Percentiles rank a stretch among this genome's conserved stretches.
Conservation (phyloP, 2,888 invertebrate genomes). For the Chrysopilus asiliformis region DNA sequence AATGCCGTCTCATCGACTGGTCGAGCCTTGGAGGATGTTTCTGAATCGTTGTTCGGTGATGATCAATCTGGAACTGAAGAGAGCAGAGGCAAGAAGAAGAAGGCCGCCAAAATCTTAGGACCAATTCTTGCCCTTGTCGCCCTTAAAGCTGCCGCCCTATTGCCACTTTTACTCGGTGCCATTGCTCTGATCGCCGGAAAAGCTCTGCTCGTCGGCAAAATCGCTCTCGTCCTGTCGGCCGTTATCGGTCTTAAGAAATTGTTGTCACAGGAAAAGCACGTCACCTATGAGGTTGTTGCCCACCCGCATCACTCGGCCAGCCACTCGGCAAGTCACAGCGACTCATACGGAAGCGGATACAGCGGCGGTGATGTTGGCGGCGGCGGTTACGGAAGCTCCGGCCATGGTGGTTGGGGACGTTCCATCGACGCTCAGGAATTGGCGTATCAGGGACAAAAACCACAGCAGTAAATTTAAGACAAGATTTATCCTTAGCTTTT, state of each 20-base stretch:
- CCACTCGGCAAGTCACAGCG: constrained; percentile 55
- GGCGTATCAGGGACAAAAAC: constrained; percentile 67
- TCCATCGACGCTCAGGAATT: constrained; percentile 61
- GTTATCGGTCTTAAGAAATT: constrained; percentile 76
- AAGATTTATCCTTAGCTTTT: no score
- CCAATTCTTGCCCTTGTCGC: constrained; percentile 62
- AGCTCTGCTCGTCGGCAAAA: constrained; percentile 70
- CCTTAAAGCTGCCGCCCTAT: constrained; percentile 62
- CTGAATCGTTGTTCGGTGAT: constrained; percentile 48
- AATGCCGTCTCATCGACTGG: constrained; percentile 68
- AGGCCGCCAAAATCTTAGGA: constrained; percentile 63
- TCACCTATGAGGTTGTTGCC: constrained; percentile 75
- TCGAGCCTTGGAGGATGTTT: constrained; percentile 62
- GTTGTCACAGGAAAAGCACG: constrained; percentile 67
- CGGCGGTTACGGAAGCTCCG: constrained; percentile 52
- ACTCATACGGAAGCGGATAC: constrained; percentile 43
- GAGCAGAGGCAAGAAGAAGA: constrained; percentile 71
- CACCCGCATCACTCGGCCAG: constrained; percentile 67
- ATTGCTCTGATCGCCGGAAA: constrained; percentile 78
- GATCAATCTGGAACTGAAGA: constrained; percentile 45
- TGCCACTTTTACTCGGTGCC: constrained; percentile 65
- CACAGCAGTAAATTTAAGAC: no score
- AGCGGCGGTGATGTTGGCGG: constrained; percentile 42
- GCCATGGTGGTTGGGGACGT: constrained; percentile 60
- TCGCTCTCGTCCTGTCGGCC: constrained; percentile 68